phyloP scores from a whole-genome alignment of 2,888 invertebrate genomes.

The Glyphotaelius pellucidus region DNA sequence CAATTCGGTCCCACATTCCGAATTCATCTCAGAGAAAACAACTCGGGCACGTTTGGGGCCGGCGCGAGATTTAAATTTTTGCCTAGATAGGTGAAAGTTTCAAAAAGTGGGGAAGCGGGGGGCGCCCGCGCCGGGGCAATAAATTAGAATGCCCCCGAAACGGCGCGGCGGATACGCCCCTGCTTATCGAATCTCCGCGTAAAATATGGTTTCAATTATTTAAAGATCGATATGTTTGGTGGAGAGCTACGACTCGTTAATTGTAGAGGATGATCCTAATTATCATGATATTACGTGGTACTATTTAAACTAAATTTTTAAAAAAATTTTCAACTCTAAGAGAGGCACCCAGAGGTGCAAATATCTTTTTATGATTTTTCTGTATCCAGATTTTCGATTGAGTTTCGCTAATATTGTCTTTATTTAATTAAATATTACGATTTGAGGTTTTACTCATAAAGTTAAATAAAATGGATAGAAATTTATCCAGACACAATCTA shows the following conservation, averaged over 20 bases:
- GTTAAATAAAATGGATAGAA: no score
- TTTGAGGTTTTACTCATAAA: no score
- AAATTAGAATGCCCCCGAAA: slow-evolving; percentile 64
- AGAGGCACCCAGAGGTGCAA: no score
- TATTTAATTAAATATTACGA: no score
- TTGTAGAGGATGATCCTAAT: background rate
- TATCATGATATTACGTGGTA: background rate
- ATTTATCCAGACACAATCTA: no score
- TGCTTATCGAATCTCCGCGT: slow-evolving; percentile 67
- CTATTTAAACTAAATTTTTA: no score
- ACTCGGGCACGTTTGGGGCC: slow-evolving; percentile 67
- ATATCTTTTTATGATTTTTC: no score
- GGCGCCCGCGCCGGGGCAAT: slow-evolving; percentile 55
- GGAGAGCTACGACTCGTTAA: background rate
- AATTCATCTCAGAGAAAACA: slow-evolving; percentile 39
- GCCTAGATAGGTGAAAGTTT: slow-evolving; percentile 65
- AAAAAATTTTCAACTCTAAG: no score
- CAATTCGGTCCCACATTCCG: slow-evolving; percentile 16
- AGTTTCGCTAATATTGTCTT: no score
- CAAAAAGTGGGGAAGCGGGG: slow-evolving; percentile 56
- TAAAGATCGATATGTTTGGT: slow-evolving; percentile 68
- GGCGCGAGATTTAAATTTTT: slow-evolving; percentile 70
- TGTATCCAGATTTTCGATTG: no score
- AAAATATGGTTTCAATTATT: slow-evolving; percentile 81
- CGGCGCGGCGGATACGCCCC: slow-evolving; percentile 59